Evolutionary conservation across 1,140 invertebrate genomes (phyloP).

Genomic region (Drosophila prosaltans): DNA sequence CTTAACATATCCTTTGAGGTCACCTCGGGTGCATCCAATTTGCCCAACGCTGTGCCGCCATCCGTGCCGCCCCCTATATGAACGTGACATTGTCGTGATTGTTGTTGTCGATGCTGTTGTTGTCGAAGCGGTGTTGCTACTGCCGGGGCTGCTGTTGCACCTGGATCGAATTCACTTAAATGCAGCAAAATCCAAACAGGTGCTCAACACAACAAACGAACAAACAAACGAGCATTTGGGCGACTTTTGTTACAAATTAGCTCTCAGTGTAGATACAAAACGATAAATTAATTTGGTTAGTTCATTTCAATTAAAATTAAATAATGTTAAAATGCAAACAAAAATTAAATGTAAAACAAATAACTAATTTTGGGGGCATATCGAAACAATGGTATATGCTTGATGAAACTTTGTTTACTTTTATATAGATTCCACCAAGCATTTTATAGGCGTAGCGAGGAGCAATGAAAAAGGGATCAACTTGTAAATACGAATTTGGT

Average conservation of each 20-base stretch:
- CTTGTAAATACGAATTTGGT: too few species aligned
- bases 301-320: constrained; percentile 19
- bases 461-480: too few species aligned
- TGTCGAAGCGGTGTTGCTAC: constrained; percentile 48
- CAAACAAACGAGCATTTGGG: constrained; percentile 64
- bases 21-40: constrained; percentile 86
- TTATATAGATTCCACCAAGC: too few species aligned
- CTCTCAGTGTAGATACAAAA: constrained; percentile 32
- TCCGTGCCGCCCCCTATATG: constrained; percentile 92
- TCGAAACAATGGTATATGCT: background rate
- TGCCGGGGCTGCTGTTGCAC: constrained; percentile 44
- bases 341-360: constrained; percentile 5
- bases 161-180: constrained; percentile 78
- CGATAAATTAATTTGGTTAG: constrained; percentile 34
- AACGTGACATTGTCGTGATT: constrained; percentile 89
- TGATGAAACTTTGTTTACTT: background rate
- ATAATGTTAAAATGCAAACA: constrained; percentile 11
- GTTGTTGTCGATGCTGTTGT: constrained; percentile 60
- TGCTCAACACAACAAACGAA: constrained; percentile 80
- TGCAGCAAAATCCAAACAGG: constrained; percentile 80
- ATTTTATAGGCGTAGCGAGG: too few species aligned
- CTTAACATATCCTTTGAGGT: constrained; percentile 91
- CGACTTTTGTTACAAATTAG: constrained; percentile 29
- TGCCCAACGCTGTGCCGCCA: constrained; percentile 84
- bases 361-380: constrained; percentile 25